Base-by-base conservation (phyloP, 2,113 vertebrate species). In the Leptodactylus fuscus region DNA sequence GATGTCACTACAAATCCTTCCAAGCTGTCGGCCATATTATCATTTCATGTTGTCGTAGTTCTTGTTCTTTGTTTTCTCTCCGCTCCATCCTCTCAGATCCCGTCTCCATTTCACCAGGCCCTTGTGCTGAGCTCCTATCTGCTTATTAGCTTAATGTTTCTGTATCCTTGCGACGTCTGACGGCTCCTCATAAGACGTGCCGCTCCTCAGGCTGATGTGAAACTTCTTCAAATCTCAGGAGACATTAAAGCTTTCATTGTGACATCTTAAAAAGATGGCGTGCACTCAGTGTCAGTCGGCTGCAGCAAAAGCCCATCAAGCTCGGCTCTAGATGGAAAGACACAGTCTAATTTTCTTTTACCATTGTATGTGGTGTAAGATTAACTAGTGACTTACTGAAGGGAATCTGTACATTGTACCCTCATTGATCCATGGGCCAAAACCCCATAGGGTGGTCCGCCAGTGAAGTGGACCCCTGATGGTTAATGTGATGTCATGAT, bases 241-340 rank as follows among this genome's bases (percentile, higher is more conserved):
- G 49, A 78, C 75, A 55, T 78, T 7, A 78, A 78, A 78, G 75
- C 75, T 36, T 53, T 32, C 29, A 13, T 34, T 22, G 49, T 55
- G 49, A 77, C 29, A 53, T 77, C 5, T 9, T 5, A 9, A 51
- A 55, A n/a, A 36, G 22, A 36, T n/a, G 22, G 10, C 18, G n/a
- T 36, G 75, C 29, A 15, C 32, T 55, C 75, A 38, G 32, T 36
- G 49, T 78, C 75, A 78, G 10, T 78, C 75, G 32, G 49, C 49
- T 12, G 49, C 75, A 7, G 75, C 48, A n/a, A 78, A 55, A 55
- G 75, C 75, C 75, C 55, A 78, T 78, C 75, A 34, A 22, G 6
- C 20, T n/a, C 11, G 5, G 41, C 41, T 6, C 5, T 51, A n/a
- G n/a, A 5, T 36, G 49, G 18, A 5, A 9, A 9, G 34, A 55